These are phyloP conservation scores for Elephantulus edwardii DNA, from an alignment of 2,113 vertebrate species.

Conservation along the genomic window DNA sequence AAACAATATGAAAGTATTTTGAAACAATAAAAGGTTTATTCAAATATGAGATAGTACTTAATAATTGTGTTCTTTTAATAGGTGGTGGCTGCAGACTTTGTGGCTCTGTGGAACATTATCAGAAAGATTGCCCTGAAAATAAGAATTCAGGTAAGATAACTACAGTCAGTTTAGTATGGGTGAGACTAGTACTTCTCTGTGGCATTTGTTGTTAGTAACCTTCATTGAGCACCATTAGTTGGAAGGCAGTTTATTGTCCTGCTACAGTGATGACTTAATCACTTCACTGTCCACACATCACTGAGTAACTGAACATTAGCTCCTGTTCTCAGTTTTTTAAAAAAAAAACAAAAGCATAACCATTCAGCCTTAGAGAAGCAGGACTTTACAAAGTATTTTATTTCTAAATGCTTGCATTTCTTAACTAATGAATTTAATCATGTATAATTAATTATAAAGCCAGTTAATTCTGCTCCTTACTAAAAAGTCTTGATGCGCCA, in stretches of 20 bases:
- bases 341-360: background rate
- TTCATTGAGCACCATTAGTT: background rate
- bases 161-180: background rate
- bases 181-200: background rate
- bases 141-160: constrained; percentile 87
- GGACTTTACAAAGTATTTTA: constrained; percentile 30
- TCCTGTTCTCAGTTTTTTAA: background rate
- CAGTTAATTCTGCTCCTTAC: constrained; percentile 7
- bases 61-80: constrained; percentile 74
- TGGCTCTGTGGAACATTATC: constrained; percentile 96
- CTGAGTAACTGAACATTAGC: background rate
- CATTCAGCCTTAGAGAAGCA: background rate
- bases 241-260: background rate
- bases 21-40: background rate
- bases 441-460: background rate
- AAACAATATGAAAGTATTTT: background rate
- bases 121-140: constrained; percentile 94
- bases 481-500: constrained; percentile 9
- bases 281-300: background rate
- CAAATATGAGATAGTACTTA: background rate
- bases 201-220: background rate
- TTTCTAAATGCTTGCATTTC: constrained; percentile 15
- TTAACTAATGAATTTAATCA: background rate
- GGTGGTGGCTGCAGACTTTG: constrained; percentile 94
- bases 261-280: background rate